These are phyloP conservation scores for Drosophila prolongata DNA, from an alignment of 2,888 invertebrate genomes.

Conservation along the genomic window DNA sequence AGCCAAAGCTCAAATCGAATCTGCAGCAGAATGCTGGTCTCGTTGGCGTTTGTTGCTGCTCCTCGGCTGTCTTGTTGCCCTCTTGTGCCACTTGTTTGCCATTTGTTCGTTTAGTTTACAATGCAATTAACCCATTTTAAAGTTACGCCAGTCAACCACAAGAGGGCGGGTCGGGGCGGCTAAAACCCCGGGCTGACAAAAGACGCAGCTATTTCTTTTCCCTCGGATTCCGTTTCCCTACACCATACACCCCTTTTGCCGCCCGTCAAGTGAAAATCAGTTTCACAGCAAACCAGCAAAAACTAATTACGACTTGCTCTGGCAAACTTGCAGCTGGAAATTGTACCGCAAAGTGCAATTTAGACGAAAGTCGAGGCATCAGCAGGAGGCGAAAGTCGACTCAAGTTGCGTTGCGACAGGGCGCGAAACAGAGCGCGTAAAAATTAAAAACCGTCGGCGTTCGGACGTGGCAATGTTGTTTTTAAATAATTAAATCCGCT, in stretches of 20 bases:
- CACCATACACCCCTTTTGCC: neutral
- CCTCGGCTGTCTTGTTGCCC: conserved; percentile 36
- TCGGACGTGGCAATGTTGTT: conserved; percentile 48
- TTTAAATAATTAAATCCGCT: conserved; percentile 65
- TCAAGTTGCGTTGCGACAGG: conserved; percentile 22
- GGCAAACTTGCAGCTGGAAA: conserved; percentile 62
- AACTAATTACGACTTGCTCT: conserved; percentile 73
- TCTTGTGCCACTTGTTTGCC: conserved; percentile 68
- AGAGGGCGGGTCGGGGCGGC: conserved; percentile 10
- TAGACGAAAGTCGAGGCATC: conserved; percentile 47
- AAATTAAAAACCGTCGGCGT: conserved; percentile 55
- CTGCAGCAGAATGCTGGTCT: conserved; percentile 15
- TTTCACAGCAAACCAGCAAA: conserved; percentile 67
- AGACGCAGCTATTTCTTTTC: conserved; percentile 54
- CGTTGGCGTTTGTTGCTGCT: conserved; percentile 26
- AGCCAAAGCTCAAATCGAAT: conserved; percentile 49
- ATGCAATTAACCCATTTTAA: conserved; percentile 80
- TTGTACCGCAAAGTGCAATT: conserved; percentile 76
- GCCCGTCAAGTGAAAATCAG: conserved; percentile 56
- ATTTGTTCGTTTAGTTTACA: conserved; percentile 77
- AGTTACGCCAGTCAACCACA: conserved; percentile 70
- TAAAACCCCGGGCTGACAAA: conserved; percentile 60
- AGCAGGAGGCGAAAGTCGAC: conserved; percentile 26
- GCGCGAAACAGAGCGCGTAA: conserved; percentile 44
- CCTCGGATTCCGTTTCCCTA: conserved; percentile 46